Percentiles rank a stretch among this genome's conserved stretches.
Evolutionary conservation across 2,113 vertebrate genomes (phyloP).

Genomic region (Protobothrops mucrosquamatus): DNA sequence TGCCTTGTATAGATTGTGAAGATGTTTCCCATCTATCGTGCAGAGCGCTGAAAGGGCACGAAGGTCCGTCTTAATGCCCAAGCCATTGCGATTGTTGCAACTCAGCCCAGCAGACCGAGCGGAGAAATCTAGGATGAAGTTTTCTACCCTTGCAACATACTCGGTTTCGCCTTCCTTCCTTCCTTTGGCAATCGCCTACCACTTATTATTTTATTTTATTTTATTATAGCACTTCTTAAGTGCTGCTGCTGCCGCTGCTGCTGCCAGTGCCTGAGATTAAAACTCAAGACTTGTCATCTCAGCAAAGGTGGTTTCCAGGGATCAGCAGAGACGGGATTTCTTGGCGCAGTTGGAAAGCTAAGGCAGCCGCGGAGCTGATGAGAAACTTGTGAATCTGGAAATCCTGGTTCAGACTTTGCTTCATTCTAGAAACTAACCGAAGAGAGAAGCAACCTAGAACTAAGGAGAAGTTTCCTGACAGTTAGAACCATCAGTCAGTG

Average conservation of each 20-base stretch:
- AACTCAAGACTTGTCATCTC: background rate
- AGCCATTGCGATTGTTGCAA: constrained; percentile 34
- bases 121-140: constrained; percentile 21
- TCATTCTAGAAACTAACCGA: background rate
- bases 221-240: background rate
- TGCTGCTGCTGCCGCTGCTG: background rate
- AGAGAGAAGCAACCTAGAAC: too few relatives aligned
- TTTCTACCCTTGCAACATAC: constrained; percentile 32
- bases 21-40: constrained; percentile 11
- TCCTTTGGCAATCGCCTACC: background rate
- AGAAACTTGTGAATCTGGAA: background rate
- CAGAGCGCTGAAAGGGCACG: constrained; percentile 34
- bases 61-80: constrained; percentile 39
- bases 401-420: background rate
- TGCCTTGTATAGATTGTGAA: too few relatives aligned
- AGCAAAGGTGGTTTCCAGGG: background rate
- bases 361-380: background rate
- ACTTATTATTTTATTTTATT: constrained; percentile 6
- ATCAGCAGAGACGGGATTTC: background rate
- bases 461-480: too few relatives aligned
- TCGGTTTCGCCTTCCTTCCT: constrained; percentile 13
- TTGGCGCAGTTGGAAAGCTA: too few relatives aligned
- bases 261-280: background rate
- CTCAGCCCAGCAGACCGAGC: constrained; percentile 4
- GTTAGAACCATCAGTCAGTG: too few relatives aligned